These are phyloP conservation scores for Carassius auratus DNA, from an alignment of 2,113 vertebrate species.

Conservation along the genomic window DNA sequence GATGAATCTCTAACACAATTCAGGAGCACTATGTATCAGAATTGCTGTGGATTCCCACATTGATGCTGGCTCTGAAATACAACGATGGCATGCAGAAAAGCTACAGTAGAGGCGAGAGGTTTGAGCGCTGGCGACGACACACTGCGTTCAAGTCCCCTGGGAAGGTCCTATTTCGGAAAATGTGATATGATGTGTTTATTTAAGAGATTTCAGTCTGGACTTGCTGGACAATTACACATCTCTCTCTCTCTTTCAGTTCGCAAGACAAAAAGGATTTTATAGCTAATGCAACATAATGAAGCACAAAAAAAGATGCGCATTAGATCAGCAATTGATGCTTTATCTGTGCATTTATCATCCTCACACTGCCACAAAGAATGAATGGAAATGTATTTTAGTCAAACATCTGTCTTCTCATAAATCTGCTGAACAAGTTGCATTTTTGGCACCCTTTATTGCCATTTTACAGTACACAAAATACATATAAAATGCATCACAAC, in stretches of 20 bases:
- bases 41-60: background rate
- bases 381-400: conserved; percentile 2
- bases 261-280: background rate
- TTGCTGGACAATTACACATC: background rate
- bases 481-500: background rate
- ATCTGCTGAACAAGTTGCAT: background rate
- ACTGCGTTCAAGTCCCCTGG: background rate
- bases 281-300: background rate
- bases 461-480: background rate
- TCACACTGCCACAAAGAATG: background rate
- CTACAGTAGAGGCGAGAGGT: conserved; percentile 2
- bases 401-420: background rate
- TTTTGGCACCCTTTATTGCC: background rate
- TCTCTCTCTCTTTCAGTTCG: background rate
- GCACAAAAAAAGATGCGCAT: background rate
- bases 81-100: background rate
- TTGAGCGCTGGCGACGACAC: background rate
- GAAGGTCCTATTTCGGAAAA: background rate
- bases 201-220: background rate
- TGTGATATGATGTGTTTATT: background rate
- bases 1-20: conserved; percentile 30
- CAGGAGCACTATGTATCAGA: conserved; percentile 2
- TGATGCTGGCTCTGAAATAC: background rate
- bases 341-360: background rate
- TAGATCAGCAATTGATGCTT: background rate